Conservation (phyloP, 2,797 vertebrate species). For the Emys orbicularis region DNA sequence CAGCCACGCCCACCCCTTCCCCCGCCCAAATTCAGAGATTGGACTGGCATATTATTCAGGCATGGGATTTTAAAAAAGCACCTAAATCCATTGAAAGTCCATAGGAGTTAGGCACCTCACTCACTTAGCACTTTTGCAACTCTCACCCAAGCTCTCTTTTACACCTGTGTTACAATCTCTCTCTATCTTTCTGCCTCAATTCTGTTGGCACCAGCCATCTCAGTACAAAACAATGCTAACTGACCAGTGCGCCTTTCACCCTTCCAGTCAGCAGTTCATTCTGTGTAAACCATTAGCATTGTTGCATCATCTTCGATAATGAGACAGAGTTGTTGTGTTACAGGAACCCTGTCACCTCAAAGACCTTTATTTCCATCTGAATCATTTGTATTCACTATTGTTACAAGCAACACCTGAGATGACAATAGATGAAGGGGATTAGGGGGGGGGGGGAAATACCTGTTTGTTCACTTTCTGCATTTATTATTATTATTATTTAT, state of each 20-base stretch:
- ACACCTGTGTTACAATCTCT: too few species aligned
- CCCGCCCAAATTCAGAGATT: not conserved
- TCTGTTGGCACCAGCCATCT: not conserved
- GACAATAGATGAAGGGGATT: not conserved
- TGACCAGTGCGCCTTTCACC: not conserved
- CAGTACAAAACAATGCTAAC: accelerated
- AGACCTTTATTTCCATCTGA: not conserved
- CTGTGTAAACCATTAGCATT: not conserved
- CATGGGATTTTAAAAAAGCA: not conserved
- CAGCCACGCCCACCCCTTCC: too few species aligned
- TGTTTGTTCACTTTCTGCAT: not conserved
- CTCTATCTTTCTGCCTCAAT: not conserved
- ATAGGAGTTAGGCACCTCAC: not conserved
- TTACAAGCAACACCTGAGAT: not conserved
- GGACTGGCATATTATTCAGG: not conserved
- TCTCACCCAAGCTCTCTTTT: not conserved
- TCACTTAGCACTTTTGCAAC: not conserved
- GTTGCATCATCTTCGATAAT: accelerated
- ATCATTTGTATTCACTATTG: not conserved
- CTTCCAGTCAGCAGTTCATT: not conserved
- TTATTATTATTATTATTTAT: not conserved
- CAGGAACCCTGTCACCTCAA: not conserved
- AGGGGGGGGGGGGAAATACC: too few species aligned
- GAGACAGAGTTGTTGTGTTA: accelerated
- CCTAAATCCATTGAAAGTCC: not conserved